Conservation (phyloP, 2,888 invertebrate species). For the Apamea crenata region DNA sequence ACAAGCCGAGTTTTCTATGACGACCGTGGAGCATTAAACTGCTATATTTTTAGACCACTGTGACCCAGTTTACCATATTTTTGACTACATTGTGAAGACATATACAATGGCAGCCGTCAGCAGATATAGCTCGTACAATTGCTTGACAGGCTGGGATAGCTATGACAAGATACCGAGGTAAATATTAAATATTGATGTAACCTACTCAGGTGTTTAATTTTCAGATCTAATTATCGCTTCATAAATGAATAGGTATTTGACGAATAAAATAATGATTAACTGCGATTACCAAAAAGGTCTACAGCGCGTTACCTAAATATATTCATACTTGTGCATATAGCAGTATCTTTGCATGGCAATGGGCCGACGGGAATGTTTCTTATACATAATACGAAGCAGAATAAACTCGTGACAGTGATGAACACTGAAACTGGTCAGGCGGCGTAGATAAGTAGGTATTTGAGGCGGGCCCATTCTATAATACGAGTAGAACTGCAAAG, state of each 20-base stretch:
- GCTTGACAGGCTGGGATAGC: constrained; percentile 97
- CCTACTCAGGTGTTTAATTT: not conserved
- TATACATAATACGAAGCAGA: not conserved
- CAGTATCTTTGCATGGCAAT: not conserved
- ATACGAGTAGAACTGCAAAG: not conserved
- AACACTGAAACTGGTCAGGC: not conserved
- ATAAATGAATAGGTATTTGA: not conserved
- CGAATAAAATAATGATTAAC: not conserved
- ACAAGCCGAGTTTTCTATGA: constrained; percentile 14
- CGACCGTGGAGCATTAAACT: constrained; percentile 9
- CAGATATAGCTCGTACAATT: constrained; percentile 97
- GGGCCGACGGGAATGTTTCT: not conserved
- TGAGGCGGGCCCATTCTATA: not conserved
- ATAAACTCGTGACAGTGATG: not conserved
- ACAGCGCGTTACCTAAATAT: not conserved
- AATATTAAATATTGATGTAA: constrained; percentile 46
- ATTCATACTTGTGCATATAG: not conserved
- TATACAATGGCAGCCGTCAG: constrained; percentile 92
- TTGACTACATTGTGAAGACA: constrained; percentile 9
- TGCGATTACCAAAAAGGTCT: not conserved
- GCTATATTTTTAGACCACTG: constrained; percentile 24
- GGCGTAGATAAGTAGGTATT: not conserved
- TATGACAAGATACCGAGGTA: constrained; percentile 97
- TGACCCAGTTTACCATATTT: constrained; percentile 4
- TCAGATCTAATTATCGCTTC: not conserved